Evolutionary conservation across 2,797 vertebrate genomes (phyloP), one percentile per base, ranked within the genome.

Genomic region (Myotis findleyi): DNA sequence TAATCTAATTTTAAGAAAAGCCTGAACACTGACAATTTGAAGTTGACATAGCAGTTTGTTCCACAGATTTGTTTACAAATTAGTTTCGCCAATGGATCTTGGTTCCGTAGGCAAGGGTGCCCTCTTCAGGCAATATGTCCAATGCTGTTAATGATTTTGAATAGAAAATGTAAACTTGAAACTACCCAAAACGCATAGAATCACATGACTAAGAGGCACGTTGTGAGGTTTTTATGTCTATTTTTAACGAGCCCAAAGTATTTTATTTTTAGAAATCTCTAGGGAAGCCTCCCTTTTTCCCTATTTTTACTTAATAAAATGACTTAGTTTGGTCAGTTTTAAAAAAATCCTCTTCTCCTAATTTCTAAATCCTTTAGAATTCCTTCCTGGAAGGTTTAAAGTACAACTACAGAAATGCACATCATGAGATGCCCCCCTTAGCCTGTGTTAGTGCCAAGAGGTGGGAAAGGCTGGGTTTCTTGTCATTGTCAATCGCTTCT

Each of bases 111-210:
- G 88, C 64, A 95, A 97, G 66, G 85, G 62, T 51, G 96, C 97
- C 98, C 98, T 97, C 98, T 98, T 16, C 87, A 17, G 98, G 97
- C 36, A 30, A 1, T 7, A 36, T 9, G 14, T 81, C 23, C 14
- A 66, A 69, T 21, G 12, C 21, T 64, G 14, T 49, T 75, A 25
- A 92, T 85, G 30, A 53, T 38, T 83, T 82, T 68, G 25, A 53
- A 27, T 16, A n/a, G 72, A 72, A 89, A 92, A 73, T 18, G 1
- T 5, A 18, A 13, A 55, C 21, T 91, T 6, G 41, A 89, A 82
- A 82, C 41, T 25, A 38, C 5, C 36, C 71, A 77, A 73, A 79
- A 62, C 13, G n/a, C 30, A 7, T 13, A 59, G 47, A 83, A 71
- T 91, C 51, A 73, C 66, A 75, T 0, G 1, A 76, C 2, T 21